A percentile compares a stretch with the other conserved stretches of the same genome.
Evolutionary conservation across 2,113 vertebrate genomes (phyloP).

Genomic region (Serilophus lunatus): DNA sequence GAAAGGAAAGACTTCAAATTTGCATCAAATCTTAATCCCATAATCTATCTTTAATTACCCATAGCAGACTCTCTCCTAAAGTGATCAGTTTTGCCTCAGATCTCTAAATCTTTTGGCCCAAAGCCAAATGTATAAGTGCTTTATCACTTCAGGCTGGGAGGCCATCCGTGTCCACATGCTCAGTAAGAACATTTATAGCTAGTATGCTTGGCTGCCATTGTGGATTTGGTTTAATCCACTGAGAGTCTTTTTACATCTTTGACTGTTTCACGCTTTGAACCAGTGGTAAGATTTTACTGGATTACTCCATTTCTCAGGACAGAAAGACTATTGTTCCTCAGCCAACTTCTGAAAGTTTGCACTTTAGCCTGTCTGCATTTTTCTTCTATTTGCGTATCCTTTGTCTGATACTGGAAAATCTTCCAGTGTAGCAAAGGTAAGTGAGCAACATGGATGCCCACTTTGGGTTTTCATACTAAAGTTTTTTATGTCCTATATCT

Average conservation of each 20-base stretch:
- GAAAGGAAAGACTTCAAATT: slow-evolving; percentile 55
- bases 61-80: slow-evolving; percentile 39
- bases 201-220: slow-evolving; percentile 37
- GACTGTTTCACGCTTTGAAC: not conserved
- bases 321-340: not conserved
- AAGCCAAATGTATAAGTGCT: slow-evolving; percentile 60
- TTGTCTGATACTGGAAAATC: not conserved
- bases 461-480: not conserved
- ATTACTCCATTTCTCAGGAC: not conserved
- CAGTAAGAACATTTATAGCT: slow-evolving; percentile 22
- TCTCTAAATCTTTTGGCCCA: slow-evolving; percentile 52
- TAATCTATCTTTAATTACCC: slow-evolving; percentile 67
- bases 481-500: not conserved
- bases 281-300: slow-evolving; percentile 23
- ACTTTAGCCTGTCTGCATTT: slow-evolving; percentile 19
- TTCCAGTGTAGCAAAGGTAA: not conserved
- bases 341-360: not conserved
- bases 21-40: slow-evolving; percentile 65
- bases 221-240: slow-evolving; percentile 53
- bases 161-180: slow-evolving; percentile 29
- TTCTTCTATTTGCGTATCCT: not conserved
- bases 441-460: not conserved
- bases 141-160: slow-evolving; percentile 49
- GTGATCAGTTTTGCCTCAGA: slow-evolving; percentile 64
- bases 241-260: not conserved